Evolutionary conservation across 2,113 vertebrate genomes (phyloP).

Genomic region (Callospermophilus lateralis): DNA sequence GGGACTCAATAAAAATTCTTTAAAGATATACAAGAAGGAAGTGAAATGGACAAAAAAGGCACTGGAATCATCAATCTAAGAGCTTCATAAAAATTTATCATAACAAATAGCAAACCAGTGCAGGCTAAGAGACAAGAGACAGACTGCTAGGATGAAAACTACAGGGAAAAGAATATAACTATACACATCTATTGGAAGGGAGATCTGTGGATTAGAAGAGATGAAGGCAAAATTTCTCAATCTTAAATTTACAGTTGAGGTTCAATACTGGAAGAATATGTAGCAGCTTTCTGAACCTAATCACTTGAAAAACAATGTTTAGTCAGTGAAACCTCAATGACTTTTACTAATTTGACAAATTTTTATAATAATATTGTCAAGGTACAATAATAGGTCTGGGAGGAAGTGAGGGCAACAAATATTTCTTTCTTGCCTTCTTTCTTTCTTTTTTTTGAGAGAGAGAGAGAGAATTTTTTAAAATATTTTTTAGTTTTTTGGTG

Average conservation of each 20-base stretch:
- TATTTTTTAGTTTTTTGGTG: too few relatives aligned
- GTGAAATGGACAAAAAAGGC: not conserved
- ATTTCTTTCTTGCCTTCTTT: not conserved
- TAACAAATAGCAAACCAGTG: not conserved
- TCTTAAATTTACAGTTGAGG: not conserved
- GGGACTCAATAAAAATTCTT: not conserved
- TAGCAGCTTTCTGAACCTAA: not conserved
- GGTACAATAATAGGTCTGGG: not conserved
- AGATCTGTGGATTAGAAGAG: conserved; percentile 16
- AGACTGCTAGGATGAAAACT: not conserved
- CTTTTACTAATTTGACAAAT: conserved; percentile 26
- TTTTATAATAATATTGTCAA: not conserved
- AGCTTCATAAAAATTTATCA: not conserved
- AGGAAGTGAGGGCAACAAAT: not conserved
- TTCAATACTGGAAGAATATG: not conserved
- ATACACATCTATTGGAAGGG: not conserved
- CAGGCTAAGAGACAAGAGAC: not conserved
- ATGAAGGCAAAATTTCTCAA: not conserved
- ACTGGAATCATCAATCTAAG: not conserved
- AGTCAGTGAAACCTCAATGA: not conserved
- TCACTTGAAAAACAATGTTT: not conserved
- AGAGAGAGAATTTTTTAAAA: too few relatives aligned
- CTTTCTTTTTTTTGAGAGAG: too few relatives aligned
- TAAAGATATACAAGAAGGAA: not conserved
- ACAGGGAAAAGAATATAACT: not conserved